Evolutionary conservation across 2,797 vertebrate species (phyloP).

Genomic region (Syndactyla subalaris): DNA sequence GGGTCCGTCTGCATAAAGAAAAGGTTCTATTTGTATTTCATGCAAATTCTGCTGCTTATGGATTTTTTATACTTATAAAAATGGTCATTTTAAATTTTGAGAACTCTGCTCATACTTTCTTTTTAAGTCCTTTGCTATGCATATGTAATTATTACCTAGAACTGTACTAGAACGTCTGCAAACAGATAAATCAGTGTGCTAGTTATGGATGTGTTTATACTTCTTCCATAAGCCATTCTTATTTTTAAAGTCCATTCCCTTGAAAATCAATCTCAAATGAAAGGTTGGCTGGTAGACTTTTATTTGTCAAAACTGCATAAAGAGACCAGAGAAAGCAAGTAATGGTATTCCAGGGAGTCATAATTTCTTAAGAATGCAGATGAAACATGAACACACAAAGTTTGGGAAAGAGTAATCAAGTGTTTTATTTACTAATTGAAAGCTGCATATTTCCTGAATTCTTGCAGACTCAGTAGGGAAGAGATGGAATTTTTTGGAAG

Average conservation of each 20-base stretch:
- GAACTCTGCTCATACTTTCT: background rate
- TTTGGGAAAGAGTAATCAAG: background rate
- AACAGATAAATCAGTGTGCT: background rate
- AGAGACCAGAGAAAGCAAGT: background rate
- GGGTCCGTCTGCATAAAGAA: background rate
- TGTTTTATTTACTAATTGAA: background rate
- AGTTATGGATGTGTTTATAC: background rate
- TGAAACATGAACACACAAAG: background rate
- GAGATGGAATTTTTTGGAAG: background rate
- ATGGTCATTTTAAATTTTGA: background rate
- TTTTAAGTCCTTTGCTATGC: background rate
- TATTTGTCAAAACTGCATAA: background rate
- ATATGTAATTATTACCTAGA: background rate
- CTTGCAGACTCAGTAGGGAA: background rate
- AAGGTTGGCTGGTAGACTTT: background rate
- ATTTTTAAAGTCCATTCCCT: background rate
- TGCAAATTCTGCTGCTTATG: background rate
- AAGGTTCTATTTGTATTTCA: background rate
- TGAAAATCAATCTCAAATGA: background rate
- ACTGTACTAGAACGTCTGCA: background rate
- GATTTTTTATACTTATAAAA: background rate
- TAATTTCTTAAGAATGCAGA: background rate
- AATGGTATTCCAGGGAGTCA: background rate
- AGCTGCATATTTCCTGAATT: background rate
- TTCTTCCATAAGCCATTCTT: background rate